These are phyloP conservation scores for Acanthosepion lycidas DNA, from an alignment of 2,888 invertebrate genomes.

Conservation along the genomic window DNA sequence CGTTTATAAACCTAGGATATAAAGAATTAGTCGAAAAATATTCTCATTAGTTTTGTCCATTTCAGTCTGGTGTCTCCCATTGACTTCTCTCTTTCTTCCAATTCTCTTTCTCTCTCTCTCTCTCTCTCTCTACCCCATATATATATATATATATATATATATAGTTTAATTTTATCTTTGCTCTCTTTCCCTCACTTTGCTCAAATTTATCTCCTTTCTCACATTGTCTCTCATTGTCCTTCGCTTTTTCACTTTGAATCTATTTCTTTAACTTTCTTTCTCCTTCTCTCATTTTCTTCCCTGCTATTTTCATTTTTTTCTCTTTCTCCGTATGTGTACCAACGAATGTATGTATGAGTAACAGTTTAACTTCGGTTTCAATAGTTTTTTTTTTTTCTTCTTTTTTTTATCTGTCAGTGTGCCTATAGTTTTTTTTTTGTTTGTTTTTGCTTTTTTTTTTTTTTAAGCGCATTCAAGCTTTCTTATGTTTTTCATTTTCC, in stretches of 20 bases:
- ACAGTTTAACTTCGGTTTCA: no score
- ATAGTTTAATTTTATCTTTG: no score
- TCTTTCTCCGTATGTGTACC: no score
- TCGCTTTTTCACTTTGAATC: neutral
- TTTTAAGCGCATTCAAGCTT: no score
- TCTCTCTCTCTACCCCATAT: neutral
- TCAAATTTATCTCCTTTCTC: neutral
- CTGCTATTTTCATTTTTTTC: no score
- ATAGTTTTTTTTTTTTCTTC: no score
- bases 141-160: no score
- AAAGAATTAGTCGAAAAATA: constrained; percentile 15
- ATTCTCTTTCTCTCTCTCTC: neutral
- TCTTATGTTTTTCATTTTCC: no score
- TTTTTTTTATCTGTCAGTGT: no score
- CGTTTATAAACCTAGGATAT: neutral
- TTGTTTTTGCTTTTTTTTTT: no score
- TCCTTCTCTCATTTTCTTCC: neutral
- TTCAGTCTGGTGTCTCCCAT: neutral
- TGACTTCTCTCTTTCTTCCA: neutral
- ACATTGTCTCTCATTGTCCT: neutral
- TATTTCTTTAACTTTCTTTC: neutral
- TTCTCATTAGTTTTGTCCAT: neutral
- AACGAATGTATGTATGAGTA: no score
- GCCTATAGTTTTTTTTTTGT: no score
- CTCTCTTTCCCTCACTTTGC: neutral